phyloP scores from a whole-genome alignment of 2,113 vertebrate genomes.

The Phaethon lepturus region DNA sequence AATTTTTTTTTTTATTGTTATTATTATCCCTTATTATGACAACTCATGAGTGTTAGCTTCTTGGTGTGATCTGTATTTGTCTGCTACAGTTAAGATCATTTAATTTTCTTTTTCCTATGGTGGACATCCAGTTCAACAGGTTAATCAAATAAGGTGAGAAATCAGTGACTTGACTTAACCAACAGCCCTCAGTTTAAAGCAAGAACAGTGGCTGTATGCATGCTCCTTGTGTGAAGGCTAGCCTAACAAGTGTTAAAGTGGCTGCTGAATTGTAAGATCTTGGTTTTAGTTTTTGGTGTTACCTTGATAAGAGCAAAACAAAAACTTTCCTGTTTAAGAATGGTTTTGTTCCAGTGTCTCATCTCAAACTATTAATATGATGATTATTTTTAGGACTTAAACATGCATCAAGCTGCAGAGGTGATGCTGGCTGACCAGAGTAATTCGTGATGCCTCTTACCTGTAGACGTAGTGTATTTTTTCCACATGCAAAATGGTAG shows the following conservation, averaged over 20 bases:
- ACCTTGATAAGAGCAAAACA: slow-evolving; percentile 59
- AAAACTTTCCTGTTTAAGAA: slow-evolving; percentile 55
- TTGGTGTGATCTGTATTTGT: slow-evolving; percentile 78
- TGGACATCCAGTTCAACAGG: slow-evolving; percentile 65
- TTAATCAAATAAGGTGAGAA: slow-evolving; percentile 51
- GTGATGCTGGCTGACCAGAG: slow-evolving; percentile 65
- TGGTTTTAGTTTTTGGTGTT: slow-evolving; percentile 60
- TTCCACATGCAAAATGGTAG: slow-evolving; percentile 45
- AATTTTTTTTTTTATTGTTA: slow-evolving; percentile 57
- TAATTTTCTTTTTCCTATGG: slow-evolving; percentile 69
- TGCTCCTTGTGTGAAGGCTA: slow-evolving; percentile 76
- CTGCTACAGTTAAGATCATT: slow-evolving; percentile 76
- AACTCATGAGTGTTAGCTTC: slow-evolving; percentile 80
- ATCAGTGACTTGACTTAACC: slow-evolving; percentile 71
- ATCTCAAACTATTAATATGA: slow-evolving; percentile 67
- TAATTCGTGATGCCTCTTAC: slow-evolving; percentile 52
- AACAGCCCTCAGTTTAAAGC: slow-evolving; percentile 53
- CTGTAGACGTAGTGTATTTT: slow-evolving; percentile 44
- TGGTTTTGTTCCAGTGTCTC: slow-evolving; percentile 76
- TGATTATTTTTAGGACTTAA: slow-evolving; percentile 52
- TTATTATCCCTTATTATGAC: slow-evolving; percentile 70
- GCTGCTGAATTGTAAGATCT: slow-evolving; percentile 65
- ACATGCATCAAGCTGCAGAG: slow-evolving; percentile 63
- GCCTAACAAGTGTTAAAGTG: slow-evolving; percentile 59
- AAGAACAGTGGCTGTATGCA: slow-evolving; percentile 73